Base-by-base conservation (phyloP, 2,888 invertebrate genomes). In the Ichneumoninae sp. region DNA sequence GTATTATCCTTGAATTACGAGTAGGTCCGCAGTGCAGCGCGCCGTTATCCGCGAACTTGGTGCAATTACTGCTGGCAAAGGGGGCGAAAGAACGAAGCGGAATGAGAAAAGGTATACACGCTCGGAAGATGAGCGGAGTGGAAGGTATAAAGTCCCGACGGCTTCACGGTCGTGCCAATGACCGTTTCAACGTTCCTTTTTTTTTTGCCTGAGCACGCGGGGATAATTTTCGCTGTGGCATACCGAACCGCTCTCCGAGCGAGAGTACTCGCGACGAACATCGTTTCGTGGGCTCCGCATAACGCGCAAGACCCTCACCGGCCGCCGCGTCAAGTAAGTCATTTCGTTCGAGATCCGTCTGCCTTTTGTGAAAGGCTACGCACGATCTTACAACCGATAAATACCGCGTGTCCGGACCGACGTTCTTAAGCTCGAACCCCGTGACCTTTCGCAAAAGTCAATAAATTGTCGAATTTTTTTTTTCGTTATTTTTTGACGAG, bases 161-260 rank as follows among this genome's bases (percentile, higher is more conserved):
- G 68, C 77, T 68, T 77, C 77, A 77, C 40, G 77, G 69, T 77
- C 77, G 77, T 77, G 77, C 77, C 77, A 69, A 77, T 77, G 77
- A 77, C 77, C 76, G 76, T 76, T 76, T 66, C 66, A 68, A 68
- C 26, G 30, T 26, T 19, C 44, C 16, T 40, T 66, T 40, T 40
- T 50, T 8, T 44, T 60, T 47, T 7, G 69, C 69, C 57, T 47
- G 26, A 69, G 54, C 77, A 77, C 68, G 57, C 77, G 77, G 77
- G 40, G 77, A 77, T 77, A 68, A 77, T 77, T 77, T 77, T 77
- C 68, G 68, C 77, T 68, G 68, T 68, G 68, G 77, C 54, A 68
- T 77, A 77, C 77, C 77, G 57, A 68, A 68, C 77, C 66, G 76
- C 52, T 65, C 66, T 36, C 68, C 10, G 40, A 40, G 44, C 40